A percentile compares a stretch with the other conserved stretches of the same genome.
These are phyloP conservation scores for Oxyteleia sp. DNA, from an alignment of 2,888 invertebrate species.

Conservation along the genomic window DNA sequence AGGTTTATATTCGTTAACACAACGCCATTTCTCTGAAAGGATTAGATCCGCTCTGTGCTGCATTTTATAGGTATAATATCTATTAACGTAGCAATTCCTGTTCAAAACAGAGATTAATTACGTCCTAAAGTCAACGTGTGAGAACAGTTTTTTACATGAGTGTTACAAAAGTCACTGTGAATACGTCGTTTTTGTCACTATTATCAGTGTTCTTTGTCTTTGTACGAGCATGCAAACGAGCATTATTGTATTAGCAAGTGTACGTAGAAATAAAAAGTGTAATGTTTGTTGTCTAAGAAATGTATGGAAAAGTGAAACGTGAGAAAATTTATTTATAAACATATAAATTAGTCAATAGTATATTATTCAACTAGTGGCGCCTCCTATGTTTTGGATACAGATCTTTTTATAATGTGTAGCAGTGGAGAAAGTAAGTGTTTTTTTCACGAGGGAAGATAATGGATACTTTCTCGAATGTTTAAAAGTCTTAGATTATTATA, in stretches of 20 bases:
- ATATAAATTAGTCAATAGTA: too few species aligned
- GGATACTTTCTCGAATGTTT: too few species aligned
- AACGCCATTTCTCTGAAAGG: conserved; percentile 68
- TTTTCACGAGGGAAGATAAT: too few species aligned
- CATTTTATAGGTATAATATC: conserved; percentile 66
- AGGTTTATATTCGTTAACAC: conserved; percentile 70
- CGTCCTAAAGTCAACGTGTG: conserved; percentile 12
- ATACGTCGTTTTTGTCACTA: conserved; percentile 3
- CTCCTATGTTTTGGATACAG: too few species aligned
- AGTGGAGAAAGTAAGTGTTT: too few species aligned
- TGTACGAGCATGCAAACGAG: conserved; percentile 19
- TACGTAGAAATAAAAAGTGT: neutral
- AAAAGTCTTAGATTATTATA: too few species aligned
- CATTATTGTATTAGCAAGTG: neutral
- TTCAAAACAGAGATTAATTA: conserved; percentile 1
- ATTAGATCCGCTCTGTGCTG: conserved; percentile 62
- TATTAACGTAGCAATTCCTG: conserved; percentile 45
- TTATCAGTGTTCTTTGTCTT: neutral
- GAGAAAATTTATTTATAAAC: too few species aligned
- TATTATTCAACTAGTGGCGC: too few species aligned
- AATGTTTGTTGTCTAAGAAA: too few species aligned
- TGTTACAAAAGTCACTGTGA: conserved; percentile 12
- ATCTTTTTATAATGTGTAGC: too few species aligned
- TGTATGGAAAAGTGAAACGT: too few species aligned
- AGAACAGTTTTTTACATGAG: neutral